Conservation (phyloP, 2,113 vertebrate genomes). For the Ellobius talpinus region DNA sequence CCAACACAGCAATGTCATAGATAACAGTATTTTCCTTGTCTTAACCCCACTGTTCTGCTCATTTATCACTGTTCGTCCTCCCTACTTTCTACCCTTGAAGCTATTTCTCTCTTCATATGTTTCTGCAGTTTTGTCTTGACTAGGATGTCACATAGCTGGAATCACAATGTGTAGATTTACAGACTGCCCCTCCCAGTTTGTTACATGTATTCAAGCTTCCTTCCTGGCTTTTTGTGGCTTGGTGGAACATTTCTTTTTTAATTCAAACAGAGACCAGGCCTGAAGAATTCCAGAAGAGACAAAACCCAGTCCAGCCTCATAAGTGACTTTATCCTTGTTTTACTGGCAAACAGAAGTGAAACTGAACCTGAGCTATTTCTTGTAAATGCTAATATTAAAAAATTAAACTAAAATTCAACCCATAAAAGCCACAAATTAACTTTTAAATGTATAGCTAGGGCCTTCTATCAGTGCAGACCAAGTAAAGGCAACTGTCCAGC, state of each 20-base stretch:
- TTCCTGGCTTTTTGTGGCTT: background rate
- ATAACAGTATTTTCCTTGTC: background rate
- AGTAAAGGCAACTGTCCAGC: background rate
- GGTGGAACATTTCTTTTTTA: background rate
- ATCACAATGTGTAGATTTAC: background rate
- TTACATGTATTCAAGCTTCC: background rate
- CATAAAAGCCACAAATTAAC: background rate
- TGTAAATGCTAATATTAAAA: constrained; percentile 5
- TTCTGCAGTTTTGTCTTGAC: background rate
- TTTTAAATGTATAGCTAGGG: background rate
- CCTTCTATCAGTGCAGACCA: background rate
- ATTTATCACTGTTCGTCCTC: background rate
- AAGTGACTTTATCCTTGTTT: background rate
- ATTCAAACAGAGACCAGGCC: background rate
- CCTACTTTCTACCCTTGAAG: background rate
- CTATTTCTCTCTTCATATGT: background rate
- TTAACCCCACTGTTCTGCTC: background rate
- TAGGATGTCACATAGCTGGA: background rate
- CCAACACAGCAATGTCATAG: background rate
- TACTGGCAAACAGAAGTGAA: background rate
- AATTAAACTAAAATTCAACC: background rate
- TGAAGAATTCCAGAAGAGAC: background rate
- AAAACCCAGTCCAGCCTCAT: background rate
- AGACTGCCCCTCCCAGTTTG: background rate
- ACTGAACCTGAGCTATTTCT: constrained; percentile 27